Evolutionary conservation across 2,797 vertebrate genomes (phyloP).

Genomic region (Balearica regulorum): DNA sequence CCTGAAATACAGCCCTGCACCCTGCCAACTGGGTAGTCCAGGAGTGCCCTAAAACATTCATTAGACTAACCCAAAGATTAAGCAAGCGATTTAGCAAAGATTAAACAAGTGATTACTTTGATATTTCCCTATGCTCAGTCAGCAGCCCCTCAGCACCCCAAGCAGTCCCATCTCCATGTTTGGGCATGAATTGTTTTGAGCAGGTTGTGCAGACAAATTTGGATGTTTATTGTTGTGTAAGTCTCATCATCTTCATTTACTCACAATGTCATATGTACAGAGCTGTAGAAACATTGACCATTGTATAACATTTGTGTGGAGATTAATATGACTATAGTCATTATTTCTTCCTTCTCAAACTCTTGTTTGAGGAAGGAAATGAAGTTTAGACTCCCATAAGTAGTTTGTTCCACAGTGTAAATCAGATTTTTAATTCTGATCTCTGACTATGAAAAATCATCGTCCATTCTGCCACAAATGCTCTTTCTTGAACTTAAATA

Average conservation of each 20-base stretch:
- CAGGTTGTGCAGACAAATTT: not conserved
- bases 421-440: not conserved
- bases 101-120: not conserved
- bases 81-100: not conserved
- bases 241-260: not conserved
- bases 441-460: not conserved
- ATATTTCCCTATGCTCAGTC: not conserved
- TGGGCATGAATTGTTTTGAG: not conserved
- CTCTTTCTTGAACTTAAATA: not conserved
- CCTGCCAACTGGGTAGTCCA: not conserved
- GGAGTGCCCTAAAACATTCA: not conserved
- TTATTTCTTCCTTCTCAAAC: not conserved
- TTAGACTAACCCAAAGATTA: not conserved
- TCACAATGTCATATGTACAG: not conserved
- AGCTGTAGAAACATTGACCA: not conserved
- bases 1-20: not conserved
- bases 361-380: not conserved
- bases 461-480: not conserved
- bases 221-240: not conserved
- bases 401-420: not conserved
- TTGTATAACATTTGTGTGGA: not conserved
- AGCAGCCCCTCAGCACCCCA: not conserved
- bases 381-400: not conserved
- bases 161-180: not conserved
- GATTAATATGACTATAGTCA: not conserved